Base-by-base conservation (phyloP, 2,797 vertebrate genomes). In the Australoheros facetus region DNA sequence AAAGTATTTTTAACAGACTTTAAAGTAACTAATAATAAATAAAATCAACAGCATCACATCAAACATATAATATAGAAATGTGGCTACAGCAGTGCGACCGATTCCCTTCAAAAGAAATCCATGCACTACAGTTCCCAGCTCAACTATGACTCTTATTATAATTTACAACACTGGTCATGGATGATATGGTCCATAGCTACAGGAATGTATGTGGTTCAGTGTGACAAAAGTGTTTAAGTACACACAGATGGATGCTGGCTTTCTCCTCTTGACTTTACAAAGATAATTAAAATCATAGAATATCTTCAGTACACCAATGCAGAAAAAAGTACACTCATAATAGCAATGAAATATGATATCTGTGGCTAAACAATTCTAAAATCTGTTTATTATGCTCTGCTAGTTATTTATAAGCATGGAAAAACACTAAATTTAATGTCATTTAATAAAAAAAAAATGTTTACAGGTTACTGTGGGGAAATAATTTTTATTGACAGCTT, bases 1-100 rank as follows among this genome's bases (percentile, higher is more conserved):
- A 16, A 4, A 83, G 56, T 19, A 14, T 45, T 77, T 82, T 73
- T 59, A 75, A 71, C 28, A 30, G 13, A 23, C 62, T 34, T 57
- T 66, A 57, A 75, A 83, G 51, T 7, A 81, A 77, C 21, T 26
- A 34, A 71, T 60, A 39, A 51, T 56, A 78, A 79, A 81, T 80
- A 21, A 82, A 85, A 84, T 88, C 82, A 79, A 56, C 75, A 78
- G 71, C 0, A 1, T 57, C 69, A 48, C 23, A 34, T 80, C 72
- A 83, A 71, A 70, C 13, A 55, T 4, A 39, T 28, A 32, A 4
- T n/a, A 16, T 0, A 57, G 16, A 48, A n/a, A n/a, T 26, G 59
- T 12, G 17, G 34, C 19, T 37, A 5, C 19, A 30, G 53, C n/a
- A 71, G 86, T 60, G 62, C n/a, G 71, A 79, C 7, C 8, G 17